These are phyloP conservation scores for Tetramorium alpestre DNA, from an alignment of 1,140 invertebrate genomes.

Conservation along the genomic window DNA sequence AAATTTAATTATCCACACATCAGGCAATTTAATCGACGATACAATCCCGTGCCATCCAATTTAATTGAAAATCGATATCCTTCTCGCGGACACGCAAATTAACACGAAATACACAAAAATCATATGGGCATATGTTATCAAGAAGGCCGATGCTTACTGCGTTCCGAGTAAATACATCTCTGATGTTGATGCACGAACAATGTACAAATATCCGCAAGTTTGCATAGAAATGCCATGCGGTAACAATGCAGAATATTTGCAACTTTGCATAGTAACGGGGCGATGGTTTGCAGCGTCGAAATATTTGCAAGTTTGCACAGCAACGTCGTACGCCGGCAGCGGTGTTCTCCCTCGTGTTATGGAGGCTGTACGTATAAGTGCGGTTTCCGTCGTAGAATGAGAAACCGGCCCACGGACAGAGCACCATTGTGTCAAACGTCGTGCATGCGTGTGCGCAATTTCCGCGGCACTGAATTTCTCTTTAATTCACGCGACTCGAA, in stretches of 20 bases:
- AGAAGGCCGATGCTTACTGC: slow-evolving; percentile 17
- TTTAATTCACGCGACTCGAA: slow-evolving; percentile 47
- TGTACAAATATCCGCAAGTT: slow-evolving; percentile 59
- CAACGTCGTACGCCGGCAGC: slow-evolving; percentile 36
- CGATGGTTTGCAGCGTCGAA: slow-evolving; percentile 57
- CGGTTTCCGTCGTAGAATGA: slow-evolving; percentile 57
- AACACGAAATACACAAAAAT: not conserved
- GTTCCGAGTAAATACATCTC: slow-evolving; percentile 41
- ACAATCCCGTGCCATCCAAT: not conserved
- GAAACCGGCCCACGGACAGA: slow-evolving; percentile 9
- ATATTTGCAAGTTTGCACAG: slow-evolving; percentile 61
- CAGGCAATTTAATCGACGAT: not conserved
- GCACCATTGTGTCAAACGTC: slow-evolving; percentile 40
- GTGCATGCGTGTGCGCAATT: slow-evolving; percentile 50
- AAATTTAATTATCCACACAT: slow-evolving; percentile 12
- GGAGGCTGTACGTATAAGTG: slow-evolving; percentile 47
- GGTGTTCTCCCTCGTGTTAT: slow-evolving; percentile 10
- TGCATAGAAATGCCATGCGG: slow-evolving; percentile 51
- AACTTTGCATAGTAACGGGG: slow-evolving; percentile 58
- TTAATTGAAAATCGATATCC: not conserved
- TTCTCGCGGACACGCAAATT: not conserved
- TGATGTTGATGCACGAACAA: slow-evolving; percentile 56
- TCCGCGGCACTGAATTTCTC: slow-evolving; percentile 26
- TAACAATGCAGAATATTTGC: slow-evolving; percentile 61
- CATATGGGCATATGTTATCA: not conserved